Conservation (phyloP, 2,797 vertebrate species). For the Danio tinwini region DNA sequence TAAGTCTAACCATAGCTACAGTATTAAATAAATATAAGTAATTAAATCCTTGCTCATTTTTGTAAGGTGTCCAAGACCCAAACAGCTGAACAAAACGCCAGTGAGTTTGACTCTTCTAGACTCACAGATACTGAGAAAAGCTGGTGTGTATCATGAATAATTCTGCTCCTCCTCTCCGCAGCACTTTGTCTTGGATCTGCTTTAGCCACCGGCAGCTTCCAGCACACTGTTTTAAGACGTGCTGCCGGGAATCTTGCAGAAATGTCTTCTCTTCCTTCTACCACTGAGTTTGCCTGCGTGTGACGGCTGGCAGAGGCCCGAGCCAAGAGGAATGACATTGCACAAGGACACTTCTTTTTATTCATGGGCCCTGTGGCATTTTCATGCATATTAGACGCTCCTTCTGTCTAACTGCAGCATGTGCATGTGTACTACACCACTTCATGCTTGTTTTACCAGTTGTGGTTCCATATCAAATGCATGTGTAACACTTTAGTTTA, state of each 20-base stretch:
- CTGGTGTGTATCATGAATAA: constrained; percentile 10
- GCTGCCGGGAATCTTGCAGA: constrained; percentile 3
- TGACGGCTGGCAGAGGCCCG: constrained; percentile 9
- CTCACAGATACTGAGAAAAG: not conserved
- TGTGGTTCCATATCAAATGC: not conserved
- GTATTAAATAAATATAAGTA: no score
- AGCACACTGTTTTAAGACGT: not conserved
- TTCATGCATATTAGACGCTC: constrained; percentile 22
- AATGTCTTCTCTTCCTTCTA: constrained; percentile 24
- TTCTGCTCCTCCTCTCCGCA: constrained; percentile 14
- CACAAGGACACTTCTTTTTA: constrained; percentile 27
- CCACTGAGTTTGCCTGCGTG: constrained; percentile 30
- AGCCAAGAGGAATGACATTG: constrained; percentile 36
- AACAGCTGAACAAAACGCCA: no score
- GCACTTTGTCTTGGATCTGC: not conserved
- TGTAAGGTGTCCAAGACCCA: no score
- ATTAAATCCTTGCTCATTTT: no score
- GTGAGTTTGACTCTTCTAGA: not conserved
- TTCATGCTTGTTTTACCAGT: not conserved
- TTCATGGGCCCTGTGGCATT: constrained; percentile 24
- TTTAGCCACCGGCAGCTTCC: constrained; percentile 6
- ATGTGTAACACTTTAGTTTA: no score
- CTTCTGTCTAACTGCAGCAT: not conserved
- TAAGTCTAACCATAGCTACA: no score
- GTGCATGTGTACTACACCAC: not conserved